Percentiles rank a stretch among this genome's conserved stretches.
Conservation (phyloP, 2,888 invertebrate genomes). For the Camponotus fellah region DNA sequence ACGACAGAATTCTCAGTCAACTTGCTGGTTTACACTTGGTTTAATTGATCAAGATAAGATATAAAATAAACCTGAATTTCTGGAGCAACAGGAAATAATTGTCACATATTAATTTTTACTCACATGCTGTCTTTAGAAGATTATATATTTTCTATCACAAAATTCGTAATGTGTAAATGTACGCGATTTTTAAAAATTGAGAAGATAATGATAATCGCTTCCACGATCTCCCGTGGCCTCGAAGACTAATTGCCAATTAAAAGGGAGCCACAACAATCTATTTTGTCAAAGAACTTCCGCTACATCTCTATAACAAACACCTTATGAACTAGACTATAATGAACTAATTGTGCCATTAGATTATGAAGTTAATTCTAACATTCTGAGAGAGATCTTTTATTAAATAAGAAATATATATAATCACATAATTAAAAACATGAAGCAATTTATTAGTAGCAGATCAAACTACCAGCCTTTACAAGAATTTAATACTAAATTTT, state of each 20-base stretch:
- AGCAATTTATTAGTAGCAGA: background rate
- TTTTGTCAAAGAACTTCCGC: constrained; percentile 27
- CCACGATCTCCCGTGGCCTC: constrained; percentile 23
- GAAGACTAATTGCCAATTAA: constrained; percentile 43
- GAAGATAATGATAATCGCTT: constrained; percentile 14
- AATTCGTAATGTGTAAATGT: constrained; percentile 10
- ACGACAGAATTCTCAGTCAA: background rate
- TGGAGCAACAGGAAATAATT: background rate
- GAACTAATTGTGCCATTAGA: background rate
- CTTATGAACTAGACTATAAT: background rate
- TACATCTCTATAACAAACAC: background rate
- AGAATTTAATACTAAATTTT: background rate
- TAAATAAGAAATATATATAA: constrained; percentile 1
- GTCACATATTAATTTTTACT: background rate
- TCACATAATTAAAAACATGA: background rate
- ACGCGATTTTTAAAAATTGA: constrained; percentile 7
- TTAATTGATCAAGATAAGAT: background rate
- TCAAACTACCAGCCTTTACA: background rate
- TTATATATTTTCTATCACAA: background rate
- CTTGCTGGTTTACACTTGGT: background rate
- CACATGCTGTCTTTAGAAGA: background rate
- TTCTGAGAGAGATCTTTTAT: constrained; percentile 1
- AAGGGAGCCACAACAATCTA: background rate
- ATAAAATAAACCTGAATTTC: background rate
- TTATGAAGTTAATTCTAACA: background rate